phyloP scores from a whole-genome alignment of 92 coral and sea anemone genomes.

The Porites divaricata region DNA sequence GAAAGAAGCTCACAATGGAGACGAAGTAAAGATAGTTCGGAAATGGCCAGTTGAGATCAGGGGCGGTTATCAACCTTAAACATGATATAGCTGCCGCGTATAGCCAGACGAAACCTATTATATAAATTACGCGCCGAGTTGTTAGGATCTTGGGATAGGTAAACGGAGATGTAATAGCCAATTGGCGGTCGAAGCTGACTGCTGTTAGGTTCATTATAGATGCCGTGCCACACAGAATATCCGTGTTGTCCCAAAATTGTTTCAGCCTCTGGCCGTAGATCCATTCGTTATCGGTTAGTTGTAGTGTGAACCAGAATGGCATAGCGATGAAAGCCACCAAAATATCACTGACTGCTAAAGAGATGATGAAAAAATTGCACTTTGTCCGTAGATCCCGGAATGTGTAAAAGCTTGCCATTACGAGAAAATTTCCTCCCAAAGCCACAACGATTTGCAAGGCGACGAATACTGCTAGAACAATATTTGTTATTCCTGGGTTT shows the following conservation, averaged over 20 bases:
- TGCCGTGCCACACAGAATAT: constrained; percentile 89
- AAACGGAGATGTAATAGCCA: constrained; percentile 96
- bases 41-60: constrained; percentile 65
- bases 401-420: constrained; percentile 86
- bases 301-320: constrained; percentile 90
- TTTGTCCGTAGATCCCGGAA: constrained; percentile 91
- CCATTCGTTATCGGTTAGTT: constrained; percentile 66
- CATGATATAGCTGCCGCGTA: constrained; percentile 81
- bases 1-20: constrained; percentile 76
- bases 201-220: constrained; percentile 87
- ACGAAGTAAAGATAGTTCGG: constrained; percentile 78
- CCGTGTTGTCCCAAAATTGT: constrained; percentile 85
- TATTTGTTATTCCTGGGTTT: constrained; percentile 48
- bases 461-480: constrained; percentile 72
- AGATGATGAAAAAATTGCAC: constrained; percentile 91
- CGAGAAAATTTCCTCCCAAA: constrained; percentile 84
- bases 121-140: constrained; percentile 72
- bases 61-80: constrained; percentile 36
- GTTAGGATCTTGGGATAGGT: constrained; percentile 85
- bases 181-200: constrained; percentile 93
- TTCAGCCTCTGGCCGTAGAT: constrained; percentile 27
- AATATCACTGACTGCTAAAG: constrained; percentile 86
- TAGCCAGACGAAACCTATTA: constrained; percentile 83
- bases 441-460: constrained; percentile 78
- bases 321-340: constrained; percentile 80